Evolutionary conservation across 2,797 vertebrate species (phyloP), one percentile per base, ranked within the genome.

Genomic region (Enteromius paludinosus): DNA sequence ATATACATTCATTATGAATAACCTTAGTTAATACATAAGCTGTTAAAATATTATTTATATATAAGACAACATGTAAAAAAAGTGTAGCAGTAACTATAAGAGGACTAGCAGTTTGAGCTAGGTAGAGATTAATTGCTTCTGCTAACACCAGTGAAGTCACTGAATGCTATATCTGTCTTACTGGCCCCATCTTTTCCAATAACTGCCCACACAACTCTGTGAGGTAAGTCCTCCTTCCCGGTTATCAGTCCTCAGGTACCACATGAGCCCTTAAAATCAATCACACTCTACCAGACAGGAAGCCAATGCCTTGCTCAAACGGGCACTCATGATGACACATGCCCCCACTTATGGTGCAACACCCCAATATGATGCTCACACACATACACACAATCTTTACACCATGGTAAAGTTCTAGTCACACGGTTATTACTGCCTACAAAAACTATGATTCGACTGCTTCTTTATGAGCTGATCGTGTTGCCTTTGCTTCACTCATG

Each of bases 251-350:
- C 70, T 52, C 52, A 28, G 47, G 56, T 78, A 80, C 79, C 47
- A 74, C 72, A 74, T 41, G 4, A 74, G 28, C 45, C 62, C 41
- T 78, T 28, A 74, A 71, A 83, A 83, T 82, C 79, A 84, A 82
- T 84, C 82, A 85, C 30, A 84, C 61, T 77, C 18, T 11, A 82
- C 28, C 68, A 76, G 68, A 75, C 65, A 80, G 64, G 79, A 69
- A 81, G 78, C 76, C 78, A 64, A 84, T 77, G 70, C 49, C 73
- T 84, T 43, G 54, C 79, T 78, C 18, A 79, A 86, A 69, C 69
- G 71, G 70, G 64, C 61, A 83, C 52, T 69, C 72, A 68, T 74
- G 66, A 88, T 87, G 86, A 86, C 84, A 87, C 86, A 87, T 78
- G 68, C 65, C 52, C 69, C 65, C 35, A 77, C 30, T 76, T 70